Base-by-base conservation (phyloP, 2,113 vertebrate genomes). In the Clarias magur region DNA sequence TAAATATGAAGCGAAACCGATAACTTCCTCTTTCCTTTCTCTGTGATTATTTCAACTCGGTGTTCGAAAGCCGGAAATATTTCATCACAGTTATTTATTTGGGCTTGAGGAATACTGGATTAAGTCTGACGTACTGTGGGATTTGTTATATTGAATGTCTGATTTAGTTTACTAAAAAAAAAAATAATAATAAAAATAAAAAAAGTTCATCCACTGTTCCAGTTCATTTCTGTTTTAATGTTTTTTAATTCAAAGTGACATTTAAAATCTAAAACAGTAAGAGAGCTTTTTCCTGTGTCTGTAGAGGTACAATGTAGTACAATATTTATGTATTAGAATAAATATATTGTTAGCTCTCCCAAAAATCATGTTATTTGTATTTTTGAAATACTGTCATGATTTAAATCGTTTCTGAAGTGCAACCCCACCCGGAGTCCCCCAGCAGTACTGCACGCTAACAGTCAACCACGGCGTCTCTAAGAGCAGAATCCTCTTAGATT, bases 361-460 rank as follows among this genome's bases (percentile, higher is more conserved):
- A 8, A 73, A 48, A 73, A 42, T 21, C 0, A 27, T 54, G 56
- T 6, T 23, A 78, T n/a, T 53, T 72, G 23, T 23, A 48, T 23
- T 42, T 48, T 48, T 12, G 38, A 48, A 53, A 38, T 17, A 72
- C 34, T 65, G 42, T 65, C 2, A 19, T 21, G 23, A 57, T 81
- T 81, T 54, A 87, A 82, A 81, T 56, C 19, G 76, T 79, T 72
- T 59, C 25, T 62, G 63, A 9, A 56, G 76, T 63, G 13, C 62
- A 34, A 30, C 9, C 16, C 82, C 82, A 53, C 76, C 85, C 53
- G 78, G 60, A 68, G 80, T 82, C 53, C 30, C 12, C 11, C 12
- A 67, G 67, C 12, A 65, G 84, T 87, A 88, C 60, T 68, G 53
- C 80, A 76, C 38, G 57, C 60, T 79, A 56, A 38, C 63, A 89